phyloP scores from a whole-genome alignment of 2,888 invertebrate species.

The Caenorhabditis sp. region DNA sequence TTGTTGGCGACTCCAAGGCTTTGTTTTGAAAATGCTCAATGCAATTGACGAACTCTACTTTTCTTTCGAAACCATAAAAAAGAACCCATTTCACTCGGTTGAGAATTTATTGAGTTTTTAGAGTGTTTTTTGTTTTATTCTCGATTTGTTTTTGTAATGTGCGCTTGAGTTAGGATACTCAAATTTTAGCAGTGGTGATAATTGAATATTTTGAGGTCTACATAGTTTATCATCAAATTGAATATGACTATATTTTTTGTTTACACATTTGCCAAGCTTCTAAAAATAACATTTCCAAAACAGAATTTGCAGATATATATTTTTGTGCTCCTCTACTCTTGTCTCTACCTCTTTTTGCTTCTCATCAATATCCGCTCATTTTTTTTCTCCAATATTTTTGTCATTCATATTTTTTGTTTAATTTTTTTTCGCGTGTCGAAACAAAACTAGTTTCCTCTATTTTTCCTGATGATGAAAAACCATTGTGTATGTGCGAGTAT shows the following conservation, averaged over 20 bases:
- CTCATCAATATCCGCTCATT: slow-evolving; percentile 1
- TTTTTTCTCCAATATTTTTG: slow-evolving; percentile 4
- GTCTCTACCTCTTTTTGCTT: slow-evolving; percentile 4
- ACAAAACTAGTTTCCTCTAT: background rate
- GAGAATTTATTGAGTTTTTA: too few species aligned
- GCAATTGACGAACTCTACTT: too few species aligned
- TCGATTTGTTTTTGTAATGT: too few species aligned
- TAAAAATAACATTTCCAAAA: slow-evolving; percentile 7
- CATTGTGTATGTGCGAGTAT: background rate
- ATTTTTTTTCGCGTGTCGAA: background rate
- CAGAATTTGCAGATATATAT: slow-evolving; percentile 7
- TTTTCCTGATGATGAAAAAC: background rate
- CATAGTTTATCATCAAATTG: too few species aligned
- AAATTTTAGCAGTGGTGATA: too few species aligned
- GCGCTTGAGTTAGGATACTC: too few species aligned
- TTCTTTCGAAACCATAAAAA: too few species aligned
- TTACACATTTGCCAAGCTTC: background rate
- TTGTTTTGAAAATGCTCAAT: too few species aligned
- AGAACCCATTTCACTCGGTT: too few species aligned
- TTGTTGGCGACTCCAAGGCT: too few species aligned
- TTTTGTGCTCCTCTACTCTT: slow-evolving; percentile 8
- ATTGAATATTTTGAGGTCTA: too few species aligned
- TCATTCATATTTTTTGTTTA: background rate
- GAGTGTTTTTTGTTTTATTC: too few species aligned
- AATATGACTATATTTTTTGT: background rate